These are phyloP conservation scores for Cotesia typhae DNA, from an alignment of 1,140 invertebrate genomes.

Conservation along the genomic window DNA sequence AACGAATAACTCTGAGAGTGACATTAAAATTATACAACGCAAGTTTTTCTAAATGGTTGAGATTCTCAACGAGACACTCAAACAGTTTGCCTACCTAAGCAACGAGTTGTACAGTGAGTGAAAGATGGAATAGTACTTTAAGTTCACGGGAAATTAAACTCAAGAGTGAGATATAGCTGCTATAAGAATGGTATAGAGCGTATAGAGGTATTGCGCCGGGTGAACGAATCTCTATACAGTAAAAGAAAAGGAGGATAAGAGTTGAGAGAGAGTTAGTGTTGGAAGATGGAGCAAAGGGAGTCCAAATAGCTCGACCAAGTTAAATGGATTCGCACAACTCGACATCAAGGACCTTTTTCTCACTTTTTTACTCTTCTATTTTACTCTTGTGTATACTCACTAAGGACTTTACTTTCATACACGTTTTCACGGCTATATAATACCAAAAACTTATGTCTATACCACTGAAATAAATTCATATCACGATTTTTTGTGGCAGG, in stretches of 20 bases:
- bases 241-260: too few relatives aligned
- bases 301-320: conserved; percentile 26
- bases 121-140: conserved; percentile 13
- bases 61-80: conserved; percentile 14
- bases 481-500: too few relatives aligned
- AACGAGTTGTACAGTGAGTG: neutral
- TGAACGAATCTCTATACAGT: too few relatives aligned
- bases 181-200: conserved; percentile 18
- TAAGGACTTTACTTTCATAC: too few relatives aligned
- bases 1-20: too few relatives aligned
- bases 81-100: conserved; percentile 7
- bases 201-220: conserved; percentile 14
- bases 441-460: too few relatives aligned
- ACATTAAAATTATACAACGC: too few relatives aligned
- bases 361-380: too few relatives aligned
- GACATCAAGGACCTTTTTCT: conserved; percentile 1
- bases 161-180: conserved; percentile 29
- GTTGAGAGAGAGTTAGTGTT: neutral
- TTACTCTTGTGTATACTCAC: too few relatives aligned
- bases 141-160: conserved; percentile 34
- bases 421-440: too few relatives aligned
- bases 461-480: too few relatives aligned
- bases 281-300: conserved; percentile 9
- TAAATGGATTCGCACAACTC: conserved; percentile 26
- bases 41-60: too few relatives aligned